phyloP scores from a whole-genome alignment of 2,797 vertebrate species.

The Sebastes flavidus region DNA sequence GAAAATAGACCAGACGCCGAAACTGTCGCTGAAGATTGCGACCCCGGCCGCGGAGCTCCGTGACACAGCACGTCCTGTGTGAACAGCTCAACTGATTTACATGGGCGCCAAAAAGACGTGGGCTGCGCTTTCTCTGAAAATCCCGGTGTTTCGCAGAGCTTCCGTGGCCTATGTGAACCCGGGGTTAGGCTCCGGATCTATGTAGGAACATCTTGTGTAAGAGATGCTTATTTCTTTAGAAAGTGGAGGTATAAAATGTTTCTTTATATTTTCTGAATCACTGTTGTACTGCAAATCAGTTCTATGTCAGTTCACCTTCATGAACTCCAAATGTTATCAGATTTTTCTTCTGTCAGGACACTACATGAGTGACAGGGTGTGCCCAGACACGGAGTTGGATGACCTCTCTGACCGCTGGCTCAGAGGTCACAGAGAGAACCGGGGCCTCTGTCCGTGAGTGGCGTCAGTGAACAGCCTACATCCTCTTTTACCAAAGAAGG shows the following conservation, averaged over 20 bases:
- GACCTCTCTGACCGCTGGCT: background rate
- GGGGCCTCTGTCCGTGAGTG: background rate
- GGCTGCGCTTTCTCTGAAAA: too few species aligned
- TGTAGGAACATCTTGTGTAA: background rate
- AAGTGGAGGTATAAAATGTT: background rate
- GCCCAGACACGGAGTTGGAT: background rate
- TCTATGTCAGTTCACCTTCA: background rate
- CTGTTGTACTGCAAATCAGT: background rate
- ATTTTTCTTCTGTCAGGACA: background rate
- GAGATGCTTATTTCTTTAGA: background rate
- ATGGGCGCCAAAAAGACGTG: too few species aligned
- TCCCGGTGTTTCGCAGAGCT: too few species aligned
- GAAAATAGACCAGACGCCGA: too few species aligned
- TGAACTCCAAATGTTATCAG: background rate
- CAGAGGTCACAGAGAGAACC: background rate
- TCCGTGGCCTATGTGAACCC: too few species aligned
- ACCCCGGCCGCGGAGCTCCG: too few species aligned
- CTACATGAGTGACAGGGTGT: background rate
- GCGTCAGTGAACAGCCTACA: background rate
- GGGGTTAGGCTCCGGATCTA: background rate
- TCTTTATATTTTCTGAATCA: background rate
- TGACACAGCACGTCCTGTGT: too few species aligned
- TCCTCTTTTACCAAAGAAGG: background rate
- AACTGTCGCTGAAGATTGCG: too few species aligned
- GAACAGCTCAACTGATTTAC: too few species aligned